Conservation (phyloP, 2,888 invertebrate genomes). For the Slavum lentiscoides region DNA sequence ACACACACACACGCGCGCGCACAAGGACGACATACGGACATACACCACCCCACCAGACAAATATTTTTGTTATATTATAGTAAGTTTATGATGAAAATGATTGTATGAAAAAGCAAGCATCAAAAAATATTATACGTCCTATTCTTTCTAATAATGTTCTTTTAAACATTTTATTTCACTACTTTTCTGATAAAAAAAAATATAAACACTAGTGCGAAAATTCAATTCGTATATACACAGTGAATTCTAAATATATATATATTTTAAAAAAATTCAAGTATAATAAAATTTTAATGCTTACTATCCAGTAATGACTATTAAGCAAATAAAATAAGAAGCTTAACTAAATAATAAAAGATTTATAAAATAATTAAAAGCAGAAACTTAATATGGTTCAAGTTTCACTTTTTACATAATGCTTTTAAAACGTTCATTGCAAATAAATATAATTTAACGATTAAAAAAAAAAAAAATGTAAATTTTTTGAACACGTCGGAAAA, state of each 20-base stretch:
- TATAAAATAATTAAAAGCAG: conserved; percentile 29
- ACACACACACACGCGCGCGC: conserved; percentile 59
- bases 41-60: conserved; percentile 53
- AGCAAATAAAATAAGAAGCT: conserved; percentile 51
- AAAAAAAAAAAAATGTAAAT: not conserved
- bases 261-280: not conserved
- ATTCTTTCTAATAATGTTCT: not conserved
- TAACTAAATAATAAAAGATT: conserved; percentile 17
- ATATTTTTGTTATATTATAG: conserved; percentile 43
- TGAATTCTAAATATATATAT: not conserved
- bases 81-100: conserved; percentile 47
- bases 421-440: conserved; percentile 24
- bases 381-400: conserved; percentile 22
- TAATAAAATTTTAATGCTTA: conserved; percentile 45
- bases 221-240: not conserved
- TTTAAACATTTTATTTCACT: not conserved
- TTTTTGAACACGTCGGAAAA: not conserved
- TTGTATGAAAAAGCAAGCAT: conserved; percentile 51
- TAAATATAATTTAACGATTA: conserved; percentile 27
- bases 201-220: not conserved
- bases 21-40: conserved; percentile 54
- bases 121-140: conserved; percentile 31
- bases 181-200: not conserved
- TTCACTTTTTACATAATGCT: conserved; percentile 29
- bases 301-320: conserved; percentile 29